Evolutionary conservation across 2,113 vertebrate species (phyloP), one percentile per base, ranked within the genome.

Genomic region (Amphiprion ocellaris): DNA sequence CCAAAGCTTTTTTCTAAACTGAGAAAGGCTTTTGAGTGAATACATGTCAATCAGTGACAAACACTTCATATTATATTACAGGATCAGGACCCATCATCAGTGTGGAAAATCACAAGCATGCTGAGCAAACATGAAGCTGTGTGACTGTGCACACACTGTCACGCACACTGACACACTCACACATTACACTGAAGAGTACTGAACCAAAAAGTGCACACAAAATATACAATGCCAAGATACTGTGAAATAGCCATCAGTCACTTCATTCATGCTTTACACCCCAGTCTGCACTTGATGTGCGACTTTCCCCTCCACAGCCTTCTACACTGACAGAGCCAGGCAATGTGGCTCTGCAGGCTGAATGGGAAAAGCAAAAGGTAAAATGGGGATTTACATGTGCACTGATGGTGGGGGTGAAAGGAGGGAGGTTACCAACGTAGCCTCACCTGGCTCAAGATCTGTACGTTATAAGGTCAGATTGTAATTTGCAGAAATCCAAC

Each of bases 41-140:
- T 44, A 54, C 26, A 63, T 53, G 59, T 63, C 24, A 72, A 83
- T 72, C 60, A 77, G 39, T 70, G 60, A 81, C 58, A 71, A 69
- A 81, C 56, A 77, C 77, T 87, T 82, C 69, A 83, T 87, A 28
- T 61, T 49, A 87, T 69, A 77, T 76, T 83, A 86, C 72, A 90
- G 55, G 24, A 84, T 63, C 61, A 55, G 28, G 21, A 24, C 63
- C 66, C 60, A 66, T 46, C 26, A 39, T 52, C 23, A 24, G 24
- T 24, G 65, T 77, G 70, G 46, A 30, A 24, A 60, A 53, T 71
- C 21, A 49, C 19, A 55, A 49, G 67, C 65, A 28, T 44, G 65
- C 69, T 55, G n/a, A 68, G 24, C 39, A 47, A 55, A 81, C 71
- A 70, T 41, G 24, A 68, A 54, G 17, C 17, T 55, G 69, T 53